These are phyloP conservation scores for Agrilus planipennis DNA, from an alignment of 1,140 invertebrate genomes.

Conservation along the genomic window DNA sequence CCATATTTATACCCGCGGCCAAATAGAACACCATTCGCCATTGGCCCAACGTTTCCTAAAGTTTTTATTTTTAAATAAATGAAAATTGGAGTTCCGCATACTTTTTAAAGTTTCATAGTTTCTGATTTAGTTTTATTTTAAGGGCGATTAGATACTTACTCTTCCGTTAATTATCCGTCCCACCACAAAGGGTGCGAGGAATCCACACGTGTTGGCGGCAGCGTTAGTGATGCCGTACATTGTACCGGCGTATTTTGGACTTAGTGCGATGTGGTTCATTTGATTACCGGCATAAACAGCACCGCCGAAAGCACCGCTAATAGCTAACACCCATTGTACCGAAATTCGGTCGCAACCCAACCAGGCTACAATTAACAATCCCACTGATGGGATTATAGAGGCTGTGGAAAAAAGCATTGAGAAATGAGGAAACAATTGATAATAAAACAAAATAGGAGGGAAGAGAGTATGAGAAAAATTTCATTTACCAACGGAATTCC, in stretches of 20 bases:
- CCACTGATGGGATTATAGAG: constrained; percentile 58
- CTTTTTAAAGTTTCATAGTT: not conserved
- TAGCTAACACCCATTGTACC: constrained; percentile 57
- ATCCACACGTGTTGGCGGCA: constrained; percentile 74
- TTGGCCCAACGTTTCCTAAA: constrained; percentile 66
- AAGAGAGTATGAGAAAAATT: not conserved
- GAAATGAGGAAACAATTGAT: constrained; percentile 1
- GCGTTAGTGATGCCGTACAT: constrained; percentile 85
- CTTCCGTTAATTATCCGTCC: constrained; percentile 58
- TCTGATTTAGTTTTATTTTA: too few relatives aligned
- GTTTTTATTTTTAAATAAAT: constrained; percentile 16
- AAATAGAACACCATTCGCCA: constrained; percentile 86
- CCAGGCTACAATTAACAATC: constrained; percentile 62
- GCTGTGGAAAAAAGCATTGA: too few relatives aligned
- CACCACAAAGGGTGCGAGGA: constrained; percentile 71
- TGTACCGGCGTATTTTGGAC: constrained; percentile 73
- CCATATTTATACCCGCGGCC: constrained; percentile 64
- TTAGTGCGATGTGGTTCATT: constrained; percentile 81
- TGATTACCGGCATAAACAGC: constrained; percentile 68
- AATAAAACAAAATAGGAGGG: constrained; percentile 1
- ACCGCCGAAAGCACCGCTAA: constrained; percentile 58
- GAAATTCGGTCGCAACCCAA: constrained; percentile 58
- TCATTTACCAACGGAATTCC: constrained; percentile 54
- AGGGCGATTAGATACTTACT: too few relatives aligned
- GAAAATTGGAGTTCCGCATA: not conserved